A percentile compares a stretch with the other conserved stretches of the same genome.
Evolutionary conservation across 2,113 vertebrate genomes (phyloP).

Genomic region (Talpa occidentalis): DNA sequence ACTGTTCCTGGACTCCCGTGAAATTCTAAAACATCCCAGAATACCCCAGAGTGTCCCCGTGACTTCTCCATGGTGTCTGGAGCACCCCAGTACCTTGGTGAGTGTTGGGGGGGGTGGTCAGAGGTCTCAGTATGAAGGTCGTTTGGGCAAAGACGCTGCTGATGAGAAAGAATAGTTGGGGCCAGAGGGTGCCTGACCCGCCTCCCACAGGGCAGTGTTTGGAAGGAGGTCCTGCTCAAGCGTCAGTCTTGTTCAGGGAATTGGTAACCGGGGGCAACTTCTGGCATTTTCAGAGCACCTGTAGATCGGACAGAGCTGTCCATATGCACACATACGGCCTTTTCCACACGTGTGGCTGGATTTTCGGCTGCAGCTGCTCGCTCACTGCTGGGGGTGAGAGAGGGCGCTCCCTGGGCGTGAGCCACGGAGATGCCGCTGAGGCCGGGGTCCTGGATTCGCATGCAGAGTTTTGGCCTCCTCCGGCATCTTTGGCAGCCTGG

Average conservation of each 20-base stretch:
- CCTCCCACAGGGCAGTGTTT: background rate
- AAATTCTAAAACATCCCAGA: background rate
- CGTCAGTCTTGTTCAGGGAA: too few species aligned
- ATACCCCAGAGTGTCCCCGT: too few species aligned
- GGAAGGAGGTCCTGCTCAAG: background rate
- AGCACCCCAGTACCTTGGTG: rapidly evolving
- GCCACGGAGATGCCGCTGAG: background rate
- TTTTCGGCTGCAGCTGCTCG: background rate
- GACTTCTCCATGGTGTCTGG: background rate
- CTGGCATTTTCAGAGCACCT: background rate
- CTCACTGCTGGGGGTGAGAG: background rate
- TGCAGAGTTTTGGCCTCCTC: background rate
- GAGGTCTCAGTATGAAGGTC: background rate
- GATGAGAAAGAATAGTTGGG: background rate
- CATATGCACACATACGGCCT: background rate
- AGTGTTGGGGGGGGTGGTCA: too few species aligned
- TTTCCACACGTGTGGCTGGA: background rate
- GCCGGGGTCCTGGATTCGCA: background rate
- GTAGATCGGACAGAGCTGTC: background rate
- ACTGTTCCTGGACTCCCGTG: background rate
- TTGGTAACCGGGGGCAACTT: too few species aligned
- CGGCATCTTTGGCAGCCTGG: background rate
- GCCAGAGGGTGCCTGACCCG: background rate
- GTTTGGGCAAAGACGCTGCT: background rate
- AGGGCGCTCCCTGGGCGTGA: background rate